phyloP scores from a whole-genome alignment of 2,888 invertebrate genomes.

The Parnassius orleans region DNA sequence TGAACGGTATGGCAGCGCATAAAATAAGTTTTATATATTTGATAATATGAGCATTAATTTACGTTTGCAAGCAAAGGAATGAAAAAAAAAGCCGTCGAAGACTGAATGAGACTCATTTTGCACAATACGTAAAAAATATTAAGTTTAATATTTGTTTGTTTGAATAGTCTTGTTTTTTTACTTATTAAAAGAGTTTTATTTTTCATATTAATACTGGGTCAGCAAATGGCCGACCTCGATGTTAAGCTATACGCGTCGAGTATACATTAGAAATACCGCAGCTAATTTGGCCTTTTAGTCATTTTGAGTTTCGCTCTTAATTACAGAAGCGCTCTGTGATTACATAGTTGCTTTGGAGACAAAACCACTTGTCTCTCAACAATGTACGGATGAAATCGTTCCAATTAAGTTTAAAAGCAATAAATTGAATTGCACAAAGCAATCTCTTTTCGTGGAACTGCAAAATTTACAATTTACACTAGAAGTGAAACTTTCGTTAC shows the following conservation, averaged over 20 bases:
- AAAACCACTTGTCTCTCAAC: constrained; percentile 1
- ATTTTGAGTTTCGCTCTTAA: constrained; percentile 5
- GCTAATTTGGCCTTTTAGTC: neutral
- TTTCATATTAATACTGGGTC: too few species aligned
- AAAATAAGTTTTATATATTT: too few species aligned
- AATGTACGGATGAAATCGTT: constrained; percentile 7
- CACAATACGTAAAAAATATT: too few species aligned
- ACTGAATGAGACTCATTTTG: too few species aligned
- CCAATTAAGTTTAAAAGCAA: constrained; percentile 24
- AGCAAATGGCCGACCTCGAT: too few species aligned
- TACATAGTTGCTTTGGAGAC: constrained; percentile 4
- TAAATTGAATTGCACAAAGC: constrained; percentile 20
- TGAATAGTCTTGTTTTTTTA: too few species aligned
- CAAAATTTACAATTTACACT: constrained; percentile 5
- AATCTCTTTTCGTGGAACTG: constrained; percentile 14
- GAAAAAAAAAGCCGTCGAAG: too few species aligned
- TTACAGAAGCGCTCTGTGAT: constrained; percentile 4
- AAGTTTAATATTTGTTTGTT: too few species aligned
- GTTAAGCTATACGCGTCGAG: neutral
- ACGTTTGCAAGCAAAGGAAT: too few species aligned
- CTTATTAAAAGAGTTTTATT: too few species aligned
- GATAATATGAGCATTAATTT: too few species aligned
- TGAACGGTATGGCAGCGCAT: too few species aligned
- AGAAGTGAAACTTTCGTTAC: neutral
- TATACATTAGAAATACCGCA: neutral